These are phyloP conservation scores for Ammodytes dubius DNA, from an alignment of 2,113 vertebrate genomes.

Conservation along the genomic window DNA sequence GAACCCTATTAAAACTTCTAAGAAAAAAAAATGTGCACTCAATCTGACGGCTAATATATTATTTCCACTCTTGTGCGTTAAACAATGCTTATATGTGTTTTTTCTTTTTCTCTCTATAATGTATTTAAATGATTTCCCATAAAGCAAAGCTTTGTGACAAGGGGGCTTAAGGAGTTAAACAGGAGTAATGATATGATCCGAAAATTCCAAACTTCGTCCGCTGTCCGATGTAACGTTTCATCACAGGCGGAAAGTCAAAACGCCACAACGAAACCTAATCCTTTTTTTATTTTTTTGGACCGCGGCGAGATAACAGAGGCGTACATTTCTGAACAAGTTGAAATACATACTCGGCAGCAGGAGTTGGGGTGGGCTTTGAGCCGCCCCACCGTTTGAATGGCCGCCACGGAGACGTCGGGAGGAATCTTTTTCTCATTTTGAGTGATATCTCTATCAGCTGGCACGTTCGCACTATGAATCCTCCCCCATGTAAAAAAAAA, in stretches of 20 bases:
- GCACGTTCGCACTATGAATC: conserved; percentile 59
- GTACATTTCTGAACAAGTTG: conserved; percentile 68
- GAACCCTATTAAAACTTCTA: conserved; percentile 50
- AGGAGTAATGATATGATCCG: conserved; percentile 47
- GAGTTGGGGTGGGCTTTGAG: conserved; percentile 52
- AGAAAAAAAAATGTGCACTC: conserved; percentile 54
- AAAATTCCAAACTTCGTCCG: conserved; percentile 57
- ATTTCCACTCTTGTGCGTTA: conserved; percentile 34
- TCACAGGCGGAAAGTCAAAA: conserved; percentile 67
- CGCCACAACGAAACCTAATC: conserved; percentile 47
- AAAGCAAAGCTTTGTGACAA: conserved; percentile 51
- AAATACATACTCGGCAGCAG: conserved; percentile 75
- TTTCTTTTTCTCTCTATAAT: conserved; percentile 8
- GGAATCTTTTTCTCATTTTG: conserved; percentile 72
- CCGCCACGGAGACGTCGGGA: conserved; percentile 54
- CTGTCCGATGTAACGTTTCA: conserved; percentile 68
- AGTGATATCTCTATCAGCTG: conserved; percentile 71
- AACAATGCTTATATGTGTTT: conserved; percentile 51
- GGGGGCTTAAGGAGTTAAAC: conserved; percentile 55
- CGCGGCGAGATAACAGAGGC: conserved; percentile 71
- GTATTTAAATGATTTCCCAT: conserved; percentile 48
- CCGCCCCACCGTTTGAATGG: conserved; percentile 54
- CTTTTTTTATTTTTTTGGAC: conserved; percentile 58
- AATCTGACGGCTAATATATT: conserved; percentile 40
- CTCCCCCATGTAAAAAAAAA: conserved; percentile 36